These are phyloP conservation scores for Villa cingulata DNA, from an alignment of 2,888 invertebrate genomes.

Conservation along the genomic window DNA sequence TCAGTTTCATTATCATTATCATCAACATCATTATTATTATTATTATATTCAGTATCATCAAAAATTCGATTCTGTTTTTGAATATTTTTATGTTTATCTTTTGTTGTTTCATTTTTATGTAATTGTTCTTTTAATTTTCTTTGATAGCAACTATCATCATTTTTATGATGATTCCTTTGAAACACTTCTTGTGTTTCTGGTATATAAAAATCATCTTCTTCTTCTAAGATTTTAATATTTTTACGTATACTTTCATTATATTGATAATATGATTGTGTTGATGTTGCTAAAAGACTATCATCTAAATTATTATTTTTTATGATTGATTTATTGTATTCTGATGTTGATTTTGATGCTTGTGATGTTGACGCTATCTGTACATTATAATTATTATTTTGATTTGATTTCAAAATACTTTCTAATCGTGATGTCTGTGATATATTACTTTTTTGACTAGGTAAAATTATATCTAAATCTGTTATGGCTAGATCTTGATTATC, in stretches of 20 bases:
- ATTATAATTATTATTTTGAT: not conserved
- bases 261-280: not conserved
- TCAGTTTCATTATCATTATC: no score
- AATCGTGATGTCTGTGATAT: not conserved
- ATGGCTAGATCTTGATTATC: not conserved
- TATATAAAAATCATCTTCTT: slow-evolving; percentile 21
- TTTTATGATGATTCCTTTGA: not conserved
- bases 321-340: not conserved
- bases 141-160: not conserved
- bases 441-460: not conserved
- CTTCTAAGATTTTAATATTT: slow-evolving; percentile 6
- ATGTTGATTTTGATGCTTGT: not conserved
- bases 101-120: no score
- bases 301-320: no score
- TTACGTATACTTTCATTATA: slow-evolving; percentile 3
- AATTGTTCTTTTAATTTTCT: not conserved
- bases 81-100: no score
- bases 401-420: not conserved
- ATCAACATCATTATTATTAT: no score
- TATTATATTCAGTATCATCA: not conserved
- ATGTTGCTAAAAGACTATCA: no score
- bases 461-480: not conserved
- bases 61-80: not conserved
- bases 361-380: not conserved
- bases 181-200: slow-evolving; percentile 23